Percentiles rank a stretch among this genome's conserved stretches.
Evolutionary conservation across 2,797 vertebrate genomes (phyloP).

Genomic region (Hyperoplus immaculatus): DNA sequence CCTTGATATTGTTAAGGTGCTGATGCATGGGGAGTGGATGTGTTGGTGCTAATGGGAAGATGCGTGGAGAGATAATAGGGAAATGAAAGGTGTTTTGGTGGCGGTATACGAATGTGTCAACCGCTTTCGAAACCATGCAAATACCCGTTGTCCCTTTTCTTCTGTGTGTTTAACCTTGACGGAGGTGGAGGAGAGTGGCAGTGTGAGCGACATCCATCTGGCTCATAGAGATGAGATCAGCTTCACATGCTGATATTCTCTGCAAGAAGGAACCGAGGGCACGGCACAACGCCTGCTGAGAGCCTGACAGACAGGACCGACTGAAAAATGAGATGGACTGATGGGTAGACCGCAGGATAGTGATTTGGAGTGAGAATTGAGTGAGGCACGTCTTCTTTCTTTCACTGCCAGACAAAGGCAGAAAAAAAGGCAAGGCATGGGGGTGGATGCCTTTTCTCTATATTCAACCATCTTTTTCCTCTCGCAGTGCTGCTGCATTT

Average conservation of each 20-base stretch:
- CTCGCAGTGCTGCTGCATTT: neutral
- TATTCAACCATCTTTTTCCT: constrained; percentile 17
- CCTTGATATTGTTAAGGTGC: constrained; percentile 30
- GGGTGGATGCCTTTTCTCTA: too few species aligned
- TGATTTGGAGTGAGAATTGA: constrained; percentile 44
- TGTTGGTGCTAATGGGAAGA: constrained; percentile 49
- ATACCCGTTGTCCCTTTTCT: constrained; percentile 41
- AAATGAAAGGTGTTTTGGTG: constrained; percentile 54
- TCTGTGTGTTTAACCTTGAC: constrained; percentile 70
- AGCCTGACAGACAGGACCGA: constrained; percentile 47
- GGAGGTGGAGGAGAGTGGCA: constrained; percentile 46
- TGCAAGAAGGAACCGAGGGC: constrained; percentile 54
- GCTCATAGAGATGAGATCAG: constrained; percentile 58
- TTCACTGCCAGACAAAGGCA: constrained; percentile 39
- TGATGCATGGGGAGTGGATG: constrained; percentile 40
- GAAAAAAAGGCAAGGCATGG: constrained; percentile 2
- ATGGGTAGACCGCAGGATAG: constrained; percentile 56
- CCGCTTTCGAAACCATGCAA: constrained; percentile 22
- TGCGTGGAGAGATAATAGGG: constrained; percentile 41
- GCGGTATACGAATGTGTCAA: too few species aligned
- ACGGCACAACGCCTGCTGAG: constrained; percentile 48
- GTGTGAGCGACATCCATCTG: constrained; percentile 70
- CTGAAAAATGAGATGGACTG: constrained; percentile 66
- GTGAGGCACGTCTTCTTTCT: constrained; percentile 36
- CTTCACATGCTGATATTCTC: constrained; percentile 66